Conservation (phyloP, 2,888 invertebrate genomes). For the Hanleya hanleyi region DNA sequence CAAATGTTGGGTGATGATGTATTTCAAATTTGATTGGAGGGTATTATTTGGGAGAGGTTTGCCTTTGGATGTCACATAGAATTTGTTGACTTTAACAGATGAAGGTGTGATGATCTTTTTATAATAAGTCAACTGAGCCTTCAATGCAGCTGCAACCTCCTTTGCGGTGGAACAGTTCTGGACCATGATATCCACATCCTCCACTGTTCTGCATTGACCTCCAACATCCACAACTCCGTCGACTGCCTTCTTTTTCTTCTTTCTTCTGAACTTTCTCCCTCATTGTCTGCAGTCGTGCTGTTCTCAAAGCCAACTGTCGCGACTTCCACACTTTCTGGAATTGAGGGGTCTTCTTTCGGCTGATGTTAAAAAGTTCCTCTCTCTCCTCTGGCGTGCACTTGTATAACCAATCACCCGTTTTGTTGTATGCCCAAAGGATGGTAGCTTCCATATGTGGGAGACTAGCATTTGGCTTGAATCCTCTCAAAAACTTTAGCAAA, state of each 20-base stretch:
- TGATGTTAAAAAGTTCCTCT: background rate
- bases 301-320: background rate
- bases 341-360: background rate
- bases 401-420: background rate
- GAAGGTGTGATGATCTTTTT: background rate
- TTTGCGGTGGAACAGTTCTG: background rate
- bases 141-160: background rate
- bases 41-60: background rate
- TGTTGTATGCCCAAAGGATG: background rate
- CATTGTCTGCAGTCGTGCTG: background rate
- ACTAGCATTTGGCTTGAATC: background rate
- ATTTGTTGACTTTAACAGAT: background rate
- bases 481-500: background rate
- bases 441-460: background rate
- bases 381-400: background rate
- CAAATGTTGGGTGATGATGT: background rate
- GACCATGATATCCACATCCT: background rate
- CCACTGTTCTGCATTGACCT: background rate
- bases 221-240: background rate
- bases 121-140: background rate
- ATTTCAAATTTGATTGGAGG: background rate
- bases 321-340: background rate
- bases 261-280: background rate
- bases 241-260: background rate
- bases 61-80: background rate